These are phyloP conservation scores for Heliconius ethilla DNA, from an alignment of 2,888 invertebrate genomes.

Conservation along the genomic window DNA sequence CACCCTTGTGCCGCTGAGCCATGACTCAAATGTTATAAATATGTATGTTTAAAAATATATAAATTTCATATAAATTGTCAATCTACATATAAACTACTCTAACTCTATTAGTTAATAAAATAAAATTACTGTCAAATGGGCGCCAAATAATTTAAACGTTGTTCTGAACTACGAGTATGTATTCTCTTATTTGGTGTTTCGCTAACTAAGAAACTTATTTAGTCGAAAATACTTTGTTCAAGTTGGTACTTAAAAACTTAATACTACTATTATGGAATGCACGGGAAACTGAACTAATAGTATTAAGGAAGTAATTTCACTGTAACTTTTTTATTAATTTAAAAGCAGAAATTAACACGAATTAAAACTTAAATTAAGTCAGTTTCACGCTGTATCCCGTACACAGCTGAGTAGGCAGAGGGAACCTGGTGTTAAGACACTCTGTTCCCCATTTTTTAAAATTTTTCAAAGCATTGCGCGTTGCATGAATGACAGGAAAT, in stretches of 20 bases:
- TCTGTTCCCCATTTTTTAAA: not conserved
- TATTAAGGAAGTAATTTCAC: not conserved
- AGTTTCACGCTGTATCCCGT: too few species aligned
- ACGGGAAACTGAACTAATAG: slow-evolving; percentile 7
- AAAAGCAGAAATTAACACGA: too few species aligned
- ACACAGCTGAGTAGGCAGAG: not conserved
- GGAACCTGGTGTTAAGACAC: not conserved
- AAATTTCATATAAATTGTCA: too few species aligned
- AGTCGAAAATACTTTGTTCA: slow-evolving; percentile 9
- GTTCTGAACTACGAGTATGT: not conserved
- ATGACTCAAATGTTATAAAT: too few species aligned
- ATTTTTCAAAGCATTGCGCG: not conserved
- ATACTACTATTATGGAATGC: not conserved
- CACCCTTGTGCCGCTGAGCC: too few species aligned
- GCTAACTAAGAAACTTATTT: slow-evolving; percentile 9
- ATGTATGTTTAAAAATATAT: too few species aligned
- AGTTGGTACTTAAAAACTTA: slow-evolving; percentile 16
- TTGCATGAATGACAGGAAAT: not conserved
- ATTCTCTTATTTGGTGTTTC: not conserved
- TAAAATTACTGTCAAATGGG: not conserved
- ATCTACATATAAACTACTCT: too few species aligned
- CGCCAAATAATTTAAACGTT: slow-evolving; percentile 5
- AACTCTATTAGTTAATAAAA: not conserved
- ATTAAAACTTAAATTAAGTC: too few species aligned
- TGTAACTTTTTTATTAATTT: not conserved